Evolutionary conservation across 64 coral and sea anemone genomes (phyloP), one percentile per base, ranked within the genome.

Genomic region (Platygyra sinensis): DNA sequence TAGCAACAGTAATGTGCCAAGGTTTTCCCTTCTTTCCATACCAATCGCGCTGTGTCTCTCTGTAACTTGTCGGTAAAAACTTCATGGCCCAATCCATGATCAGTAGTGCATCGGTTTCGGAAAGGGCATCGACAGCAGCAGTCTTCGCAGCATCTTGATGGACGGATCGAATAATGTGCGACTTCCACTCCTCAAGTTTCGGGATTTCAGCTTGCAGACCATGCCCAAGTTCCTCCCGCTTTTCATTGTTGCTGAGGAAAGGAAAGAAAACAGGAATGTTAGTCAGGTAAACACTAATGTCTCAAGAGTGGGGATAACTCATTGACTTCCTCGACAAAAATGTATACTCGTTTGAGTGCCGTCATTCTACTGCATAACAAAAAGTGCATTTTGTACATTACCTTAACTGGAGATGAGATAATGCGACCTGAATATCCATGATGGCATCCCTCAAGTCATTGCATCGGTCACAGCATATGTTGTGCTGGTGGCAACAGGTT

Each of bases 61-160:
- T 84, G 52, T 42, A 85, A 61, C 82, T 85, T 64, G 42, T 72
- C 38, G 60, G 60, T 17, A 85, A 60, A 25, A 85, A 85, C 16
- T 85, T 85, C 60, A 85, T 67, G 30, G 82, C 61, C 82, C 82
- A 85, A 52, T 85, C 60, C 67, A 85, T 85, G 30, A 67, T 85
- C 30, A 65, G n/a, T n/a, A n/a, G n/a, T n/a, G n/a, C n/a, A n/a
- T n/a, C n/a, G n/a, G n/a, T n/a, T n/a, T n/a, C n/a, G n/a, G n/a
- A n/a, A n/a, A n/a, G n/a, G n/a, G n/a, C n/a, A n/a, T n/a, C n/a
- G n/a, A n/a, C n/a, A n/a, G 30, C 42, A 30, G 60, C 22, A 67
- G 60, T 84, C 80, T 67, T 85, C 13, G 60, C 60, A 85, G 81
- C 60, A 85, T 85, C 81, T 67, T 72, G 60, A 12, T 85, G 81